phyloP scores from a whole-genome alignment of 2,888 invertebrate species.

The Chesias legatella region DNA sequence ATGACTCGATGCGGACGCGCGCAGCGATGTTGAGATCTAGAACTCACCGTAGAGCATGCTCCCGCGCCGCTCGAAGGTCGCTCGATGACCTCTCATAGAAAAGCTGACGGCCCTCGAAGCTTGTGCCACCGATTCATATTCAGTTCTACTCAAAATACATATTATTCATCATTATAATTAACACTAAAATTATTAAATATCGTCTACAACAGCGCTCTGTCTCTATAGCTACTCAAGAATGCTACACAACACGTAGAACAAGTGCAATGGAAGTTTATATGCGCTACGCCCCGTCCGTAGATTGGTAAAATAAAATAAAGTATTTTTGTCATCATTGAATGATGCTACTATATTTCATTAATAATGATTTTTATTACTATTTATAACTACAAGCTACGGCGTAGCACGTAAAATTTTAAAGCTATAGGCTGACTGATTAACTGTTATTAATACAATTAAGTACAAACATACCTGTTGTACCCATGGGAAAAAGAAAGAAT shows the following conservation, averaged over 20 bases:
- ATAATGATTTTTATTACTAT: too few relatives aligned
- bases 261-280: constrained; percentile 14
- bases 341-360: too few relatives aligned
- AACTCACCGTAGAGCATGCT: constrained; percentile 69
- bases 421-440: too few relatives aligned
- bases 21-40: constrained; percentile 81
- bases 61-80: constrained; percentile 34
- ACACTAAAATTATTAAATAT: constrained; percentile 6
- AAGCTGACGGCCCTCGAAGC: constrained; percentile 23
- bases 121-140: constrained; percentile 42
- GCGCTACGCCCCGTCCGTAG: constrained; percentile 23
- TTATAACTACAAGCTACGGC: constrained; percentile 5
- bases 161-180: constrained; percentile 15
- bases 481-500: constrained; percentile 91
- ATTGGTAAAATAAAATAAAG: constrained; percentile 5
- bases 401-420: constrained; percentile 3
- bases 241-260: constrained; percentile 12
- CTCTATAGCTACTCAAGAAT: background rate
- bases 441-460: background rate
- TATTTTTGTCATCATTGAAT: too few relatives aligned
- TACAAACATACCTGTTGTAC: constrained; percentile 82
- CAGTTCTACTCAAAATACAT: constrained; percentile 52
- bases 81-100: constrained; percentile 30
- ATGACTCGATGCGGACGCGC: constrained; percentile 59
- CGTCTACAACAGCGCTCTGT: constrained; percentile 1